These are phyloP conservation scores for Acrocephalus scirpaceus DNA, from an alignment of 2,797 vertebrate genomes.

Conservation along the genomic window DNA sequence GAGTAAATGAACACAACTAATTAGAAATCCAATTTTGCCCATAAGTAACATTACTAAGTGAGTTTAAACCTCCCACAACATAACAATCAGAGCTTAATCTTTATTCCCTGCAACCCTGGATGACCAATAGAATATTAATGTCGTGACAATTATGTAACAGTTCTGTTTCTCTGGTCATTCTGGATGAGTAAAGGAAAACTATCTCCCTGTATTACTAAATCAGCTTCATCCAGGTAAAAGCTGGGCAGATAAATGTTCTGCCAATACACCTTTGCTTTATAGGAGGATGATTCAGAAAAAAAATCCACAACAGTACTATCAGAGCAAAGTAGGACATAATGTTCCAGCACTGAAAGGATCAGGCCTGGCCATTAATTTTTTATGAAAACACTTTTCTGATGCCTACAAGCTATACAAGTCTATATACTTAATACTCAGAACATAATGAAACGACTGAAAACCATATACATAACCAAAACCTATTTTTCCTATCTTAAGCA, in stretches of 20 bases:
- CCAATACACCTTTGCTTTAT: background rate
- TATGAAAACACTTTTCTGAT: background rate
- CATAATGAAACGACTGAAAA: background rate
- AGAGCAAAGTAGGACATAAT: conserved; percentile 37
- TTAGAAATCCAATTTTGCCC: conserved; percentile 59
- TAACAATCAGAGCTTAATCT: conserved; percentile 41
- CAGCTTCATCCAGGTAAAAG: background rate
- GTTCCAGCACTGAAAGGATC: background rate
- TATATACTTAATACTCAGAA: background rate
- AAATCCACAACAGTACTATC: background rate
- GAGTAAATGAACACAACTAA: conserved; percentile 51
- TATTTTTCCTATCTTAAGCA: background rate
- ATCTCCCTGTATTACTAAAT: background rate
- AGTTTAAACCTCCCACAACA: conserved; percentile 24
- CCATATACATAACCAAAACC: background rate
- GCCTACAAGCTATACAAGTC: background rate
- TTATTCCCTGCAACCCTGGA: background rate
- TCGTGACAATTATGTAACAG: conserved; percentile 30
- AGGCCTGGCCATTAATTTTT: background rate
- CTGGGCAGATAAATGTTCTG: background rate
- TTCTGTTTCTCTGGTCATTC: background rate
- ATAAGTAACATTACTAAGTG: conserved; percentile 56
- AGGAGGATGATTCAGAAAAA: background rate
- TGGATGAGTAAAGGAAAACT: background rate
- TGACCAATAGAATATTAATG: conserved; percentile 39